A percentile compares a stretch with the other conserved stretches of the same genome.
Evolutionary conservation across 2,113 vertebrate genomes (phyloP).

Genomic region (Scopus umbretta): DNA sequence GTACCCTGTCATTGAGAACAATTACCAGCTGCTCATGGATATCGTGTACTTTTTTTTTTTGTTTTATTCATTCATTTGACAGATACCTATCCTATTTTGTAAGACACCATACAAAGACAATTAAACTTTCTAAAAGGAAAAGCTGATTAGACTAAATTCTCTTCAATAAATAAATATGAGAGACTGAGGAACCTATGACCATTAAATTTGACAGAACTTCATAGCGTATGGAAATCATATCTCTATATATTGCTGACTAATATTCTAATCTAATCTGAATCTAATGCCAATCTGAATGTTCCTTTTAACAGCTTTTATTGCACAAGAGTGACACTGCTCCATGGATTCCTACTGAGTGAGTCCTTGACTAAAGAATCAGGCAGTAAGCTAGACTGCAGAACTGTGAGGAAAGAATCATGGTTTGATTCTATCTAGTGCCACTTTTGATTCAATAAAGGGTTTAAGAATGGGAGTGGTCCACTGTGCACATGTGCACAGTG

Average conservation of each 20-base stretch:
- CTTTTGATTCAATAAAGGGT: neutral
- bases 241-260: neutral
- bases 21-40: neutral
- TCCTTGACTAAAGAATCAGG: neutral
- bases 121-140: slow-evolving; percentile 1
- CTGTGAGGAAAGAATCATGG: neutral
- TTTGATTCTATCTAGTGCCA: neutral
- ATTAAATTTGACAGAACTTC: neutral
- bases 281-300: neutral
- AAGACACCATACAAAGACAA: neutral
- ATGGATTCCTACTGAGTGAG: neutral
- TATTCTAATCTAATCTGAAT: neutral
- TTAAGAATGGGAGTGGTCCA: neutral
- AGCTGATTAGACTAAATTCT: neutral
- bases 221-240: neutral
- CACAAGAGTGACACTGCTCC: neutral
- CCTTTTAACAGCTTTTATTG: neutral
- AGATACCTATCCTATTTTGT: neutral
- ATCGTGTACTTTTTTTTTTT: neutral
- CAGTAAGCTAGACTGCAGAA: neutral
- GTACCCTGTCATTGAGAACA: neutral
- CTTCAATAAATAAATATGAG: neutral
- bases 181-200: neutral
- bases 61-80: slow-evolving; percentile 9
- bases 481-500: neutral